These are phyloP conservation scores for Micoletzkya japonica DNA, from an alignment of 2,888 invertebrate species.

Conservation along the genomic window DNA sequence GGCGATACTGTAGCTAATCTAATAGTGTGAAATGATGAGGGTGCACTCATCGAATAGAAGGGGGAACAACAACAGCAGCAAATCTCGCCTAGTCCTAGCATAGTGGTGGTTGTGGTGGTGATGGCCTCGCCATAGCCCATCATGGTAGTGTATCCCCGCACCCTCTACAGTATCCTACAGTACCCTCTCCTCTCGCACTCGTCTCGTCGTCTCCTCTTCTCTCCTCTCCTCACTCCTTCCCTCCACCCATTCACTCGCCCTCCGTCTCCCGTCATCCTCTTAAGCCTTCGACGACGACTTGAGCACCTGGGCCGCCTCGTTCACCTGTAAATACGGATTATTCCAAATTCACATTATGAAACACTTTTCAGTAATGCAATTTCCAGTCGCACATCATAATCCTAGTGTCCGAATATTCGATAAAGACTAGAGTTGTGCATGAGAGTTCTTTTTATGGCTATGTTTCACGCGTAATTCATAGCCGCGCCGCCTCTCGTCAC, in stretches of 20 bases:
- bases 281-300: constrained; percentile 28
- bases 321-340: constrained; percentile 15
- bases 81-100: too few relatives aligned
- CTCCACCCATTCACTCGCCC: background rate
- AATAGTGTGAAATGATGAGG: too few relatives aligned
- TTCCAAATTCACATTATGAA: background rate
- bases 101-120: too few relatives aligned
- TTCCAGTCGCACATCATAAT: too few relatives aligned
- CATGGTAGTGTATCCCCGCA: too few relatives aligned
- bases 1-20: too few relatives aligned
- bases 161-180: too few relatives aligned
- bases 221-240: constrained; percentile 1
- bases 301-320: constrained; percentile 28
- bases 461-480: background rate
- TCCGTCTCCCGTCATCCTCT: constrained; percentile 20
- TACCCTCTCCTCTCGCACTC: background rate
- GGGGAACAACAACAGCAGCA: too few relatives aligned
- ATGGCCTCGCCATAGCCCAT: too few relatives aligned
- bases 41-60: too few relatives aligned
- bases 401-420: background rate
- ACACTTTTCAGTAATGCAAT: too few relatives aligned
- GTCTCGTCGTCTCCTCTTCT: background rate
- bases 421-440: background rate
- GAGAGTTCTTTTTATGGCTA: background rate
- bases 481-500: background rate